A percentile compares a stretch with the other conserved stretches of the same genome.
Conservation (phyloP, 64 coral and sea anemone species). For the Pachyseris speciosa region DNA sequence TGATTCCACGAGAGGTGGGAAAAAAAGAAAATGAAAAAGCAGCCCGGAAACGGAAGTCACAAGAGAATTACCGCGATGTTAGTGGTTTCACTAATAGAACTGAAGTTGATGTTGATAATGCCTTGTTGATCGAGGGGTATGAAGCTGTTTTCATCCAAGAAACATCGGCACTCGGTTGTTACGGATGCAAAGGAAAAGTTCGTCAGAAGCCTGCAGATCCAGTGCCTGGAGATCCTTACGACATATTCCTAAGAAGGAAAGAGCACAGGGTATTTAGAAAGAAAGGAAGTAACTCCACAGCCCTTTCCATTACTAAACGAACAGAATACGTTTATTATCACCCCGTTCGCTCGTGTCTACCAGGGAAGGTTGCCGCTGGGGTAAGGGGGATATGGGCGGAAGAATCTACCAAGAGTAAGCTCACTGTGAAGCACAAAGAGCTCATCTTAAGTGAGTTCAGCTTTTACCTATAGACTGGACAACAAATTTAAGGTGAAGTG, state of each 20-base stretch:
- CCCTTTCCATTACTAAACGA: background rate
- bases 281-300: background rate
- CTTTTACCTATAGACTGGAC: background rate
- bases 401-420: background rate
- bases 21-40: background rate
- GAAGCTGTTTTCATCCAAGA: background rate
- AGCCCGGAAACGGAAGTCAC: background rate
- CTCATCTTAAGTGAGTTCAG: background rate
- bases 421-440: background rate
- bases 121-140: background rate
- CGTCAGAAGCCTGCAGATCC: background rate
- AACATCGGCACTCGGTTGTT: background rate
- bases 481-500: too few species aligned
- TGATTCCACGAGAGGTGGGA: background rate
- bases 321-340: background rate
- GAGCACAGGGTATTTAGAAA: background rate
- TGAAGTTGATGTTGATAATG: background rate
- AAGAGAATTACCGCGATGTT: background rate
- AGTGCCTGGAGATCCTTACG: background rate
- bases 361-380: too few species aligned
- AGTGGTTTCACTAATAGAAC: background rate
- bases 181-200: background rate
- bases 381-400: background rate
- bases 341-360: background rate
- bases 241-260: background rate